Conservation (phyloP, 2,888 invertebrate species). For the Callyntrura sp. region DNA sequence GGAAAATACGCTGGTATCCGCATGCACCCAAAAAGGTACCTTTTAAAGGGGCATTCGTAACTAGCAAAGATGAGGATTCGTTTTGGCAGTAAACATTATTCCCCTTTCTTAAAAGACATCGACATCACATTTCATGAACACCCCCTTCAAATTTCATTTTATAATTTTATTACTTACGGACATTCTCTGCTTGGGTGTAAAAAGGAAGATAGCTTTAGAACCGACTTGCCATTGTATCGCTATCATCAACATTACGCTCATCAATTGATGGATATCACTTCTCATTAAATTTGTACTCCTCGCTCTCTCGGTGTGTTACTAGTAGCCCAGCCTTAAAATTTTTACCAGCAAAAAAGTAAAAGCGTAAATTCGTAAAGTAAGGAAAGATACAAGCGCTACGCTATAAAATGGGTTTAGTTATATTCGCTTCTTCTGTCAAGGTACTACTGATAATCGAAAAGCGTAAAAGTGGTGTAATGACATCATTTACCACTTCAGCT, state of each 20-base stretch:
- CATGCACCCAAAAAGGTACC: too few relatives aligned
- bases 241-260: neutral
- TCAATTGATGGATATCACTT: conserved; percentile 3
- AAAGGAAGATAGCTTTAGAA: conserved; percentile 1
- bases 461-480: conserved; percentile 15
- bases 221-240: neutral
- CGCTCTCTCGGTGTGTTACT: too few relatives aligned
- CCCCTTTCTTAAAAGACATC: too few relatives aligned
- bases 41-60: neutral
- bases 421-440: neutral
- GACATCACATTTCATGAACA: too few relatives aligned
- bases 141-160: too few relatives aligned
- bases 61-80: too few relatives aligned
- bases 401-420: too few relatives aligned
- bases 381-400: too few relatives aligned
- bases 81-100: too few relatives aligned
- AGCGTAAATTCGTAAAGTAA: too few relatives aligned
- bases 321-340: conserved; percentile 20
- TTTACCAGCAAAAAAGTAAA: neutral
- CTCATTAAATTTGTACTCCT: conserved; percentile 25
- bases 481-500: conserved; percentile 29
- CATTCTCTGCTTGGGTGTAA: neutral
- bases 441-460: neutral
- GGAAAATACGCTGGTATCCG: too few relatives aligned
- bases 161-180: too few relatives aligned